Base-by-base conservation (phyloP, 1,140 invertebrate species). In the Aphelinus certus region DNA sequence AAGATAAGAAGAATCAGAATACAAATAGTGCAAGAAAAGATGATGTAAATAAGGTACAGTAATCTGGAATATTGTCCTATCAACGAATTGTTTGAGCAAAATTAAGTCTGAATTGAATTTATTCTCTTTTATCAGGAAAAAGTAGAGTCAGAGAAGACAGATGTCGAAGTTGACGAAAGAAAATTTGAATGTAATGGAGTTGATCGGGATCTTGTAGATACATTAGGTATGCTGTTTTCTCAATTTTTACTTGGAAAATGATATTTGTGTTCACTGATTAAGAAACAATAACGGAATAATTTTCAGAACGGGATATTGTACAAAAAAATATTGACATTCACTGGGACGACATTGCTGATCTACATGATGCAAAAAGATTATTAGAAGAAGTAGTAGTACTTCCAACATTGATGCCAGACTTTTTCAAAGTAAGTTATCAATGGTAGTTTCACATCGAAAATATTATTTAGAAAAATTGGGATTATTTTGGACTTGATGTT, bases 351-450 rank as follows among this genome's bases (percentile, higher is more conserved):
- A 99, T 99, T 84, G 97, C 98, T 7, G 98, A 98, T 89, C 90
- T 99, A 62, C 90, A 94, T 42, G 97, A 99, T 85, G 98, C 97
- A 1, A 99, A 99, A 88, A 89, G 95, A 77, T 86, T 99, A 49
- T 87, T 99, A 42, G 96, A 99, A 88, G 98, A 99, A 90, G 98
- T 98, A 67, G 97, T 99, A 42, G 97, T 99, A 26, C 89, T 99
- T 80, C 98, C 98, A 6, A 96, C 99, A 92, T 94, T 96, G 91
- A 98, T 99, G 93, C 98, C 98, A 3, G 96, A 99, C 83, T 99
- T 97, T 88, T 99, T 99, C 85, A 98, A 96, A 88, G 94, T 94
- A 87, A 63, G 4, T 56, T 69, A 74, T 70, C 7, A 56, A 42
- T 55, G 10, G 1, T 55, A 26, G 48, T 26, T 26, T 26, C 0